Evolutionary conservation across 2,888 invertebrate species (phyloP).

Genomic region (Habrosyne pyritoides): DNA sequence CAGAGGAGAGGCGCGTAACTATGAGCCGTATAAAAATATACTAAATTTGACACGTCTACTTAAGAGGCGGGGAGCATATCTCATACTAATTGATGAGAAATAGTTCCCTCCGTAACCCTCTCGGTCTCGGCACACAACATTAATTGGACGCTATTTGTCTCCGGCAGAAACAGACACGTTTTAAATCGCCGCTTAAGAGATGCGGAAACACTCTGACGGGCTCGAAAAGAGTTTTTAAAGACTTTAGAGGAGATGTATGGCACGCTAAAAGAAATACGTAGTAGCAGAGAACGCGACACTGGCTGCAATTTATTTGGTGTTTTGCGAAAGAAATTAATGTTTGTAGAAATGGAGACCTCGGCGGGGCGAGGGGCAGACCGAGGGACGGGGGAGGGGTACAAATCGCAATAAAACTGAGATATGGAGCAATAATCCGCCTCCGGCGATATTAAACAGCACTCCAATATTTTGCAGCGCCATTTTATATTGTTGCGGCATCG

Average conservation of each 20-base stretch:
- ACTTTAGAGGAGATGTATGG: slow-evolving; percentile 3
- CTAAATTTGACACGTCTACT: neutral
- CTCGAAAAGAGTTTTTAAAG: neutral
- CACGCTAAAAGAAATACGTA: neutral
- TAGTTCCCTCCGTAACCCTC: neutral
- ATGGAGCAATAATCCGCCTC: slow-evolving; percentile 32
- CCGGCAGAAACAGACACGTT: neutral
- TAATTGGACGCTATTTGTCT: slow-evolving; percentile 4
- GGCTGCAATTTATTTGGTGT: slow-evolving; percentile 18
- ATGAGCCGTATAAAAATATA: neutral
- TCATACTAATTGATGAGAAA: slow-evolving; percentile 5
- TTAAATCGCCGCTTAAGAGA: neutral
- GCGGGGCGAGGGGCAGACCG: neutral
- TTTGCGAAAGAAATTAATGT: slow-evolving; percentile 22
- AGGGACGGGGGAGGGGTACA: slow-evolving; percentile 5
- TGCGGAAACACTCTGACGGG: neutral
- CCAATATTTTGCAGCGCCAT: slow-evolving; percentile 13
- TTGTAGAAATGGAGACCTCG: slow-evolving; percentile 10
- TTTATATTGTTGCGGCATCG: slow-evolving; percentile 11
- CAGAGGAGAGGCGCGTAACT: neutral
- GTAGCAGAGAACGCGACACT: slow-evolving; percentile 8
- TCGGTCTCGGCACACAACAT: neutral
- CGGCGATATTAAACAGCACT: slow-evolving; percentile 26
- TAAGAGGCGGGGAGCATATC: neutral
- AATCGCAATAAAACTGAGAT: slow-evolving; percentile 39